Conservation (phyloP, 2,797 vertebrate species). For the Myotis myotis region DNA sequence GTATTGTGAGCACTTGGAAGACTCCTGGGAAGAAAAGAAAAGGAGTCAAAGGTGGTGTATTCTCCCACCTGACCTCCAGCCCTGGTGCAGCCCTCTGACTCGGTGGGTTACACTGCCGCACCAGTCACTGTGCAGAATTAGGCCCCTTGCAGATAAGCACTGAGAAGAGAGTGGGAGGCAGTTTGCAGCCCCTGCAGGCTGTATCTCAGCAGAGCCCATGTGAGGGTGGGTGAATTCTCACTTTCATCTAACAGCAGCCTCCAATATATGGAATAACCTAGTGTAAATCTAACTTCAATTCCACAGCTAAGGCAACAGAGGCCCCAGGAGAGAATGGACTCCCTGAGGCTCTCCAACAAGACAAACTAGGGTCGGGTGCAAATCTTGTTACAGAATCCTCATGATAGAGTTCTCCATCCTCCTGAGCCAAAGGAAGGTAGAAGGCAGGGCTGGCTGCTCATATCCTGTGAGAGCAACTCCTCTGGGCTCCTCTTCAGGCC, state of each 20-base stretch:
- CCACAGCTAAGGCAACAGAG: not conserved
- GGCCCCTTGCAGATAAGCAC: not conserved
- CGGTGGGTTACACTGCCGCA: not conserved
- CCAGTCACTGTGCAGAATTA: not conserved
- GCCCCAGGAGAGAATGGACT: not conserved
- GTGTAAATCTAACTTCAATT: not conserved
- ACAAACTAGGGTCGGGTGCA: not conserved
- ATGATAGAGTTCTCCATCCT: not conserved
- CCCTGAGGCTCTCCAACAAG: not conserved
- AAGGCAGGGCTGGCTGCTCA: not conserved
- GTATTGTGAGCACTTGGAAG: not conserved
- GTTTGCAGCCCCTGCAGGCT: not conserved
- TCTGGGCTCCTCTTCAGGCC: not conserved
- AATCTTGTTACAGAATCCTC: not conserved
- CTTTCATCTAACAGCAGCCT: slow-evolving; percentile 18
- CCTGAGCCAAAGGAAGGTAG: not conserved
- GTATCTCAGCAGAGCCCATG: not conserved
- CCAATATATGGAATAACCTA: not conserved
- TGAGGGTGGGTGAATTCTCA: not conserved
- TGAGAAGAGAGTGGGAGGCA: not conserved
- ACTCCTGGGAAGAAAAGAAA: not conserved
- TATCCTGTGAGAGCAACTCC: not conserved
- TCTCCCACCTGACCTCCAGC: not conserved
- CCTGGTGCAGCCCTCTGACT: not conserved
- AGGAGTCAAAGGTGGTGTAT: not conserved